These are phyloP conservation scores for Gobio gobio DNA, from an alignment of 2,113 vertebrate species.

Conservation along the genomic window DNA sequence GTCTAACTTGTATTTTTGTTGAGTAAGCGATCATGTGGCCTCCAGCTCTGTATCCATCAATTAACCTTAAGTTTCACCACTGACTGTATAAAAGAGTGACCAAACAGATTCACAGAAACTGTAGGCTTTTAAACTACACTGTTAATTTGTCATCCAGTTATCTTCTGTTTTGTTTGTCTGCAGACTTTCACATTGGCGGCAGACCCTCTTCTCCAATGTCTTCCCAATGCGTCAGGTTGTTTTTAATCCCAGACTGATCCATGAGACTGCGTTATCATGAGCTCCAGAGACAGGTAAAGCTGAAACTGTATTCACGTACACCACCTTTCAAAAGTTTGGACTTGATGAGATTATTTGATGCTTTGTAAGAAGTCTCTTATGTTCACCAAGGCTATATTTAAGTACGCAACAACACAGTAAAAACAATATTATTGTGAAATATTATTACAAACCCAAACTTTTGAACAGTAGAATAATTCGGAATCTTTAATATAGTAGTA, in stretches of 20 bases:
- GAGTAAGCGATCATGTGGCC: not conserved
- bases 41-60: not conserved
- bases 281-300: slow-evolving; percentile 74
- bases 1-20: not conserved
- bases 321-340: not conserved
- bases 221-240: slow-evolving; percentile 76
- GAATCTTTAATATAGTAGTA: too few species aligned
- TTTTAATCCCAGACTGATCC: slow-evolving; percentile 73
- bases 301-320: not conserved
- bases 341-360: not conserved
- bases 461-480: too few species aligned
- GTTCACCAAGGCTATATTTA: not conserved
- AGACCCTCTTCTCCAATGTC: slow-evolving; percentile 75
- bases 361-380: not conserved
- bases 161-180: not conserved
- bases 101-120: not conserved
- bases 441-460: too few species aligned
- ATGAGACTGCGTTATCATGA: slow-evolving; percentile 77
- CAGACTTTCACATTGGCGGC: slow-evolving; percentile 47
- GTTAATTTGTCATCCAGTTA: not conserved
- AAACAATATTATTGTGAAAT: too few species aligned
- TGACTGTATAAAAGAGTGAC: not conserved
- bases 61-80: not conserved
- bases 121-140: not conserved
- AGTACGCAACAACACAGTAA: not conserved